These are phyloP conservation scores for Neosalanx taihuensis DNA, from an alignment of 2,797 vertebrate genomes.

Conservation along the genomic window DNA sequence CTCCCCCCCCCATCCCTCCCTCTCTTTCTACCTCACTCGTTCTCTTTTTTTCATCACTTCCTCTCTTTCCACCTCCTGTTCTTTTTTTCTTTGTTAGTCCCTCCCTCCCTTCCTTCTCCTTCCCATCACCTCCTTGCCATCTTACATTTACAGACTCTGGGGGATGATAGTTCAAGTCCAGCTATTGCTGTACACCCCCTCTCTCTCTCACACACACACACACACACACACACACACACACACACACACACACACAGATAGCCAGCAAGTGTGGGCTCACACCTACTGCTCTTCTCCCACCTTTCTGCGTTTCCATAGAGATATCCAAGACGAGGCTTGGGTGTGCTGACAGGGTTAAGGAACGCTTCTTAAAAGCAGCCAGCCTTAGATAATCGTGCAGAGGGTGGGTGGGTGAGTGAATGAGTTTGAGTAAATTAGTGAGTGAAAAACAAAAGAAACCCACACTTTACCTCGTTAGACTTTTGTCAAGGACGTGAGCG, in stretches of 20 bases:
- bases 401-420: too few species aligned
- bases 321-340: too few species aligned
- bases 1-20: conserved; percentile 33
- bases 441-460: conserved; percentile 16
- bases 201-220: too few species aligned
- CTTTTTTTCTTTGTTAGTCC: too few species aligned
- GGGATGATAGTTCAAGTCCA: conserved; percentile 10
- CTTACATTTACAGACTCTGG: not conserved
- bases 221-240: too few species aligned
- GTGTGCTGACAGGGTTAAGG: not conserved
- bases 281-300: not conserved
- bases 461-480: conserved; percentile 54
- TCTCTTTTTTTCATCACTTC: not conserved
- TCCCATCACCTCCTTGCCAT: not conserved
- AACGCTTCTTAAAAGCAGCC: too few species aligned
- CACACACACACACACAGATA: not conserved
- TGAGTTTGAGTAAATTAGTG: not conserved
- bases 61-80: not conserved
- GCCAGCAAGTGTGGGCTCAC: not conserved
- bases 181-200: not conserved
- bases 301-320: not conserved
- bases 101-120: not conserved
- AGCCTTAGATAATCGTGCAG: too few species aligned
- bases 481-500: conserved; percentile 23
- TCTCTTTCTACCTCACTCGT: not conserved